Percentiles rank a stretch among this genome's conserved stretches.
phyloP scores from a whole-genome alignment of 2,797 vertebrate species.

The Buceros bicornis region DNA sequence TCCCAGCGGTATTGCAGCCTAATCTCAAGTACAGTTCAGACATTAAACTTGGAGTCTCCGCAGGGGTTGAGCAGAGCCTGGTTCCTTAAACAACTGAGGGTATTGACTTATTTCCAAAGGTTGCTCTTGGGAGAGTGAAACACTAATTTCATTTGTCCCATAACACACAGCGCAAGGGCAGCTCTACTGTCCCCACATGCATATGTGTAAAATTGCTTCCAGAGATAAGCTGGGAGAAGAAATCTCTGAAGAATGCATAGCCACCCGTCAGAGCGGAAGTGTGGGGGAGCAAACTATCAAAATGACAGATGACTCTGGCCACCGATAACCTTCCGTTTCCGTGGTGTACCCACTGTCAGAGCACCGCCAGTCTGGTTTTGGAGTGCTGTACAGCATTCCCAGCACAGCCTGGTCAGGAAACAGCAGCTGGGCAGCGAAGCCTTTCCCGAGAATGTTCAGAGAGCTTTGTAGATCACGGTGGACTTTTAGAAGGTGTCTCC shows the following conservation, averaged over 20 bases:
- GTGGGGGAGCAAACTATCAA: background rate
- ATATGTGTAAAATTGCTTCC: background rate
- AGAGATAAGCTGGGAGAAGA: slow-evolving; percentile 1
- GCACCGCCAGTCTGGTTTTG: background rate
- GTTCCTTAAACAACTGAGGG: slow-evolving; percentile 50
- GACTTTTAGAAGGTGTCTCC: background rate
- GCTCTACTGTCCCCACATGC: background rate
- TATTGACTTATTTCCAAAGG: slow-evolving; percentile 72
- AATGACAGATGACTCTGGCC: background rate
- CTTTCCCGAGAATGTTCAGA: background rate
- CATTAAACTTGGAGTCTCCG: slow-evolving; percentile 42
- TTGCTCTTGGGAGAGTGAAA: slow-evolving; percentile 54
- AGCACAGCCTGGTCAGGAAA: background rate
- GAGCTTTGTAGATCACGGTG: background rate
- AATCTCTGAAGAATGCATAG: background rate
- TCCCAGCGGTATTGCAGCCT: background rate
- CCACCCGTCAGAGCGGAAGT: background rate
- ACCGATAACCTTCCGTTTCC: background rate
- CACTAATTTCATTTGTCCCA: slow-evolving; percentile 58
- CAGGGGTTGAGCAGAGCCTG: slow-evolving; percentile 17
- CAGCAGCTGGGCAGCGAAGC: background rate
- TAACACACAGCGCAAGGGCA: slow-evolving; percentile 20
- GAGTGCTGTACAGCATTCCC: background rate
- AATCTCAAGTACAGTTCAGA: background rate
- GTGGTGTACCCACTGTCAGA: background rate